Evolutionary conservation across 2,113 vertebrate species (phyloP).

Genomic region (Pardalotus punctatus): DNA sequence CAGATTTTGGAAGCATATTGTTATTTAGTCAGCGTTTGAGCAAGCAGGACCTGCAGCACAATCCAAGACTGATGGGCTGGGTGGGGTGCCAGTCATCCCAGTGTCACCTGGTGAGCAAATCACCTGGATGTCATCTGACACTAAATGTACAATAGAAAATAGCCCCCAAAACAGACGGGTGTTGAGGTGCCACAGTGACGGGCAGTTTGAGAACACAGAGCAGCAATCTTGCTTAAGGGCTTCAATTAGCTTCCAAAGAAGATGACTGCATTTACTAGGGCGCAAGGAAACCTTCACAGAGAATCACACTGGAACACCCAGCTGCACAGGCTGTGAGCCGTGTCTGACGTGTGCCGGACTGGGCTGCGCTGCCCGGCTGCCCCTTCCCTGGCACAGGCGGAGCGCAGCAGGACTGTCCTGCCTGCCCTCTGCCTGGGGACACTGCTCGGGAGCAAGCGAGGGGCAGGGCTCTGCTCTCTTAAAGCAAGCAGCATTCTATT

Average conservation of each 20-base stretch:
- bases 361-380: not conserved
- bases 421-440: not conserved
- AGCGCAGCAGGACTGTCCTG: too few relatives aligned
- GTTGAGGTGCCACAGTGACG: not conserved
- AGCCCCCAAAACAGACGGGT: not conserved
- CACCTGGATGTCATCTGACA: not conserved
- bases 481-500: not conserved
- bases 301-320: not conserved
- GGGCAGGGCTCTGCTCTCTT: not conserved
- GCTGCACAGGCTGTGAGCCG: accelerated
- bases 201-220: not conserved
- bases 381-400: not conserved
- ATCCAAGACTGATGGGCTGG: not conserved
- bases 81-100: not conserved
- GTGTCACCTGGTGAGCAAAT: not conserved
- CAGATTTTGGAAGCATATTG: not conserved
- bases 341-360: accelerated
- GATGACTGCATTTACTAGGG: not conserved
- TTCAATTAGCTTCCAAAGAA: not conserved
- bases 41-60: not conserved
- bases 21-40: not conserved
- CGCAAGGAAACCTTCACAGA: not conserved
- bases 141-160: not conserved
- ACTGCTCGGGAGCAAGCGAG: accelerated
- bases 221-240: not conserved